Evolutionary conservation across 2,888 invertebrate species (phyloP), one percentile per base, ranked within the genome.

Genomic region (Boloria selene): DNA sequence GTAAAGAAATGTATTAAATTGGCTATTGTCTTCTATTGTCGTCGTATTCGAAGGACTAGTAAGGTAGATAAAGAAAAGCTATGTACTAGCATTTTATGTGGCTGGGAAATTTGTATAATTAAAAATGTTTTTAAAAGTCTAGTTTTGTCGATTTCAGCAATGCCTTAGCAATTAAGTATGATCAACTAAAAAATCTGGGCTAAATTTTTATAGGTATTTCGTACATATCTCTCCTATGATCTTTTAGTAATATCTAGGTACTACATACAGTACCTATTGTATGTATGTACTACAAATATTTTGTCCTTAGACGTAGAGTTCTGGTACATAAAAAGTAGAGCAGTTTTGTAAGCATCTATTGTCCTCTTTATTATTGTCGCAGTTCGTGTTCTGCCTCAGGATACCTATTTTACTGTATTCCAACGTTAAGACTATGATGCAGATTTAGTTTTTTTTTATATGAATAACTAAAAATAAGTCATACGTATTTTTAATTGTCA

Each of bases 311-410:
- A 16, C 14, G 49, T 49, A 16, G 14, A 55, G 17, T 44, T 10
- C 6, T 16, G 26, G 49, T 31, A 26, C 45, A 59, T 49, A 49
- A 63, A 64, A 56, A 64, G 26, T 55, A 26, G 17, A 58, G 47
- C 17, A 16, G 5, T 31, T 58, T 59, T 49, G 49, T 49, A 59
- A 16, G 18, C 22, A n/a, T 17, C 51, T 44, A 4, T 17, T 31
- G 63, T 51, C 51, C 64, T 45, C 64, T 56, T 45, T 58, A 13
- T 5, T 49, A n/a, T 2, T 58, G 64, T 58, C 58, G 58, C 31
- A 52, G n/a, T 58, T 58, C 51, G 31, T 18, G 13, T 16, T 56
- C 14, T 13, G 42, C 58, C 31, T 58, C 26, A 58, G 52, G 58
- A 52, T 55, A n/a, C n/a, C n/a, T n/a, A 62, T 64, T 45, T 56